Evolutionary conservation across 2,888 invertebrate genomes (phyloP), one percentile per base, ranked within the genome.

Genomic region (Cephus runcator): DNA sequence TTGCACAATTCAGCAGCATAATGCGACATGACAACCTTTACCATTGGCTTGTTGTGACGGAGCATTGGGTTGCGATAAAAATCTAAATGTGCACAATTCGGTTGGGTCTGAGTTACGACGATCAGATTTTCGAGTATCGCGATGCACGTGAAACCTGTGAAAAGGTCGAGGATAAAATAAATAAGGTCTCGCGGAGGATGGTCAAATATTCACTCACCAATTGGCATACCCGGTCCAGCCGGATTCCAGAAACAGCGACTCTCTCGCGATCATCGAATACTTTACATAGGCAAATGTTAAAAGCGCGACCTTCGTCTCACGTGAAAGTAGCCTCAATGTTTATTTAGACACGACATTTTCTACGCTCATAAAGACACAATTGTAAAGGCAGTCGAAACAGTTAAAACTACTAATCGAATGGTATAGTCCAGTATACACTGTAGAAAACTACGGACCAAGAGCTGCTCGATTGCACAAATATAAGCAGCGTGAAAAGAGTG

Each of bases 191-290:
- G 56, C 9, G 71, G 30, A 71, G 31, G 71, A 34, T 34, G 71
- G 11, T 71, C 71, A 71, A 71, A 71, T 71, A 30, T 30, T 71
- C 33, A 71, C 23, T 71, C 71, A 23, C 12, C 33, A 12, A 30
- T 71, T 34, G 71, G 34, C 12, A 34, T 23, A 33, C 31, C 71
- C 23, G 33, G 30, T 71, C 71, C 33, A 71, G 71, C 71, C 71
- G 71, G 71, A 71, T 71, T 71, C 71, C 71, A 34, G 34, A 34
- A 71, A 71, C 71, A 34, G 71, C 31, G 71, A 34, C 71, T 71
- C 69, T 33, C 71, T 12, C 71, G 71, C 56, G 56, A 56, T 23
- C 56, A 23, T 56, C 23, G 56, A 56, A 56, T 56, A 56, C 34
- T 71, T 71, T 31, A 3, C 71, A 31, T 71, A 31, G 71, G 71